These are phyloP conservation scores for Agriotes lineatus DNA, from an alignment of 2,888 invertebrate genomes.

Conservation along the genomic window DNA sequence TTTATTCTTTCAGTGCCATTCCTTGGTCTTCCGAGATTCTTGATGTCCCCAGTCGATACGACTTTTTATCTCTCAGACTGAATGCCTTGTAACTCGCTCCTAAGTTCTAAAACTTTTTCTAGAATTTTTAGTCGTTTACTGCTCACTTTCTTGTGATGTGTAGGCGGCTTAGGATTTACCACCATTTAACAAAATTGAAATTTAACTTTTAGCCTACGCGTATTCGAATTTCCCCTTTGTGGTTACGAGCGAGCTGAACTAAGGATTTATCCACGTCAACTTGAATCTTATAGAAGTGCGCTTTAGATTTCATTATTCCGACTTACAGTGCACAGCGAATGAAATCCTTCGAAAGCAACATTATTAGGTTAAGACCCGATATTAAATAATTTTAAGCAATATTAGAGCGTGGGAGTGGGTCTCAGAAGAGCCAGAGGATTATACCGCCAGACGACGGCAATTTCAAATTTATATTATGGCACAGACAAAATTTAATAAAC, in stretches of 20 bases:
- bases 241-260: no score
- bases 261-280: not conserved
- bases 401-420: not conserved
- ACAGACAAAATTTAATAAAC: constrained; percentile 11
- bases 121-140: no score
- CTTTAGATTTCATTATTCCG: not conserved
- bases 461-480: constrained; percentile 14
- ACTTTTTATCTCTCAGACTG: no score
- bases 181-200: not conserved
- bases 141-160: no score
- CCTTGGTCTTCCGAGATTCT: no score
- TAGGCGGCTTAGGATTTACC: no score
- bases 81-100: no score
- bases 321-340: not conserved
- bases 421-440: constrained; percentile 7
- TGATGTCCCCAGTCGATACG: no score
- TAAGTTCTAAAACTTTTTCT: no score
- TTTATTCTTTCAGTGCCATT: no score
- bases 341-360: not conserved
- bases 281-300: not conserved
- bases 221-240: no score
- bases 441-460: constrained; percentile 16
- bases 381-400: constrained; percentile 16
- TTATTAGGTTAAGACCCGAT: not conserved
- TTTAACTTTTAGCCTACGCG: no score